Percentiles rank a stretch among this genome's conserved stretches.
Conservation (phyloP, 2,888 invertebrate genomes). For the Cheilosia pagana region DNA sequence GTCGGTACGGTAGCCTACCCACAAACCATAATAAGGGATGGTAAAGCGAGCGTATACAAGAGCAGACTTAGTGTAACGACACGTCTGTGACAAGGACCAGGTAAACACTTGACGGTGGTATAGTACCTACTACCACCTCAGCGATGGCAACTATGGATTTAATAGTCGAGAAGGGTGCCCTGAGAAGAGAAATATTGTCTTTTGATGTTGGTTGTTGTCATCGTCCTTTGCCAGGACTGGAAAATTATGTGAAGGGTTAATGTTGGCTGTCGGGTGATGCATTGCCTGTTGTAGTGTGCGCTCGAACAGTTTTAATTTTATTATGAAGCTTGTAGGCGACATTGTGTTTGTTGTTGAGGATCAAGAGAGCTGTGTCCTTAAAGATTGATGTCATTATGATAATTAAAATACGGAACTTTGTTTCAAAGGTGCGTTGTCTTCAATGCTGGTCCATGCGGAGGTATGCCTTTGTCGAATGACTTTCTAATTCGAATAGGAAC, state of each 20-base stretch:
- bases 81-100: conserved; percentile 67
- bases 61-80: conserved; percentile 61
- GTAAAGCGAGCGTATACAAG: conserved; percentile 37
- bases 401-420: conserved; percentile 51
- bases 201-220: conserved; percentile 70
- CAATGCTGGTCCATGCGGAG: background rate
- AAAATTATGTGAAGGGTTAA: conserved; percentile 68
- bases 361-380: conserved; percentile 39
- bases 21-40: conserved; percentile 36
- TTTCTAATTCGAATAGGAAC: background rate
- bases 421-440: conserved; percentile 28
- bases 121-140: conserved; percentile 35
- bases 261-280: conserved; percentile 60
- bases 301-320: conserved; percentile 59
- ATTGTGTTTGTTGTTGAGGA: conserved; percentile 48
- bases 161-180: conserved; percentile 67
- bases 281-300: conserved; percentile 47
- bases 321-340: conserved; percentile 57
- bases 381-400: conserved; percentile 65
- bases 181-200: conserved; percentile 66
- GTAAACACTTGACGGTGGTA: conserved; percentile 64
- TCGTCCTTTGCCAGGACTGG: conserved; percentile 41
- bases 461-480: background rate
- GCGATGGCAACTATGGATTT: conserved; percentile 50
- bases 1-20: conserved; percentile 5